phyloP scores from a whole-genome alignment of 2,113 vertebrate genomes.

The Vidua chalybeata region DNA sequence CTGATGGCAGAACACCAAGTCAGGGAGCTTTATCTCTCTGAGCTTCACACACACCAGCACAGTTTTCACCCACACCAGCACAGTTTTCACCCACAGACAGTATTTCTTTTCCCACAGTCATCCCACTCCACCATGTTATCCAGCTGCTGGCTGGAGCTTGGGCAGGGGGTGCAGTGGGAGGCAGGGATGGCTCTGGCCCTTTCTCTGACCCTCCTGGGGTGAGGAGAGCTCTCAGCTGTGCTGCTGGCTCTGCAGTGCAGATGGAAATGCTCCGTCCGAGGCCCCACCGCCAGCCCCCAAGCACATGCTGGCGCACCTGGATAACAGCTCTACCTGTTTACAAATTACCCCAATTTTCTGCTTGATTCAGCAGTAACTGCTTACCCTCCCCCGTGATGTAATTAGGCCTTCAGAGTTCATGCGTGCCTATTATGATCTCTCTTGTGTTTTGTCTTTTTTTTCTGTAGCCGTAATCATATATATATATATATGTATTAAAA shows the following conservation, averaged over 20 bases:
- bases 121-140: not conserved
- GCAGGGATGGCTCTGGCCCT: not conserved
- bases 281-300: conserved; percentile 67
- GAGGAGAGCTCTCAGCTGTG: not conserved
- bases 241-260: conserved; percentile 39
- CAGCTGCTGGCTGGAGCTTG: not conserved
- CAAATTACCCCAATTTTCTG: conserved; percentile 97
- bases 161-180: not conserved
- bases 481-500: conserved; percentile 82
- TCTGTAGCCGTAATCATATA: conserved; percentile 91
- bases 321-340: conserved; percentile 91
- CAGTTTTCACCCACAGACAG: not conserved
- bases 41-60: not conserved
- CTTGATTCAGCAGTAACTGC: conserved; percentile 96
- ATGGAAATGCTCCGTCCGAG: conserved; percentile 43
- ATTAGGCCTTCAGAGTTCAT: conserved; percentile 97
- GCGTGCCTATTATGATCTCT: conserved; percentile 89
- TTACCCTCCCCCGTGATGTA: conserved; percentile 93
- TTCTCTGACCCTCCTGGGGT: not conserved
- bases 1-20: conserved; percentile 50
- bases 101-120: not conserved
- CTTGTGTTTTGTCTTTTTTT: conserved; percentile 84
- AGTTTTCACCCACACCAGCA: not conserved
- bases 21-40: conserved; percentile 23
- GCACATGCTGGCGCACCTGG: conserved; percentile 93